Conservation (phyloP, 2,888 invertebrate genomes). For the Aleiodes alternator region DNA sequence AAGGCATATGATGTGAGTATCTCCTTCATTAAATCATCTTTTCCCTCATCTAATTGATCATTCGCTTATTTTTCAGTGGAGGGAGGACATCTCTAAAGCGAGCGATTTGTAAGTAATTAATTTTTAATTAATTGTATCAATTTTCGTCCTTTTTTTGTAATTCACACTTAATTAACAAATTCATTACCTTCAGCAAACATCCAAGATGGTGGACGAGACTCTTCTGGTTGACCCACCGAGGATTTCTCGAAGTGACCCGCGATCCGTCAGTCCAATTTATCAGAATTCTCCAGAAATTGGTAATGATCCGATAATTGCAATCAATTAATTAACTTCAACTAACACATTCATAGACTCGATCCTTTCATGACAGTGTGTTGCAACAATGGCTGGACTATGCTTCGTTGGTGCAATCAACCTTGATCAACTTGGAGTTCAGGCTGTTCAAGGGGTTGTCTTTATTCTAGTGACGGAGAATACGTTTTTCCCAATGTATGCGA, state of each 20-base stretch:
- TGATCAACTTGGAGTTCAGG: slow-evolving; percentile 90
- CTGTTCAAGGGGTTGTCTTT: slow-evolving; percentile 91
- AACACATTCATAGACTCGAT: background rate
- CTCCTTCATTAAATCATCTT: slow-evolving; percentile 6
- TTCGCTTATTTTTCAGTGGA: slow-evolving; percentile 54
- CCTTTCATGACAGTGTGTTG: slow-evolving; percentile 76
- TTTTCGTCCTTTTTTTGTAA: too few species aligned
- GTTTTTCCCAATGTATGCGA: slow-evolving; percentile 93
- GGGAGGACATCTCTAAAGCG: slow-evolving; percentile 44
- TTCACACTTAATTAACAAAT: too few species aligned
- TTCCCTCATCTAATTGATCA: background rate
- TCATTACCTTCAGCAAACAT: slow-evolving; percentile 75
- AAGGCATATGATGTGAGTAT: slow-evolving; percentile 77
- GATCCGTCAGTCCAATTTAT: slow-evolving; percentile 89
- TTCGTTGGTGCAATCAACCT: slow-evolving; percentile 85
- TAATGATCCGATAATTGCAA: slow-evolving; percentile 74
- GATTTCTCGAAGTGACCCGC: slow-evolving; percentile 83
- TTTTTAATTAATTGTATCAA: background rate
- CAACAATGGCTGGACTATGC: slow-evolving; percentile 88
- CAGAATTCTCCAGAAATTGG: slow-evolving; percentile 88
- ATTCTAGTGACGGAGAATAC: slow-evolving; percentile 93
- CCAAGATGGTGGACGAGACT: slow-evolving; percentile 85
- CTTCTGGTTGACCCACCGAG: slow-evolving; percentile 85
- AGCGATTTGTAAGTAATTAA: slow-evolving; percentile 58
- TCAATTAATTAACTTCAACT: background rate